These are phyloP conservation scores for Kuschelorhynchus macadamiae DNA, from an alignment of 2,888 invertebrate species.

Conservation along the genomic window DNA sequence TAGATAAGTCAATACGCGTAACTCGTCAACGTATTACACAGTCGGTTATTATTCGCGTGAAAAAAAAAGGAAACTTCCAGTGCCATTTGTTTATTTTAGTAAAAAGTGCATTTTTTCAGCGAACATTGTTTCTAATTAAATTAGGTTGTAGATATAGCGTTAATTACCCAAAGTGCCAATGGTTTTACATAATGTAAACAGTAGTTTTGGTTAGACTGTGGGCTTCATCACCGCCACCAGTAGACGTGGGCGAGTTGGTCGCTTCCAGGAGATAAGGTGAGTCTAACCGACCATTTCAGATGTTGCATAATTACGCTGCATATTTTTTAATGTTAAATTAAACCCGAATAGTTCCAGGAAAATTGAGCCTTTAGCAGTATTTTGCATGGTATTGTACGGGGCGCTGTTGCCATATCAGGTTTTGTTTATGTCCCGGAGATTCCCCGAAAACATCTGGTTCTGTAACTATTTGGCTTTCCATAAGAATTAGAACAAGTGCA, in stretches of 20 bases:
- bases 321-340: constrained; percentile 13
- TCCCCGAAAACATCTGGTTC: not conserved
- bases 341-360: constrained; percentile 30
- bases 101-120: not conserved
- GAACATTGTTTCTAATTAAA: not conserved
- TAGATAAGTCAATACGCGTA: too few relatives aligned
- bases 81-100: constrained; percentile 24
- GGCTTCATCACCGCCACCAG: too few relatives aligned
- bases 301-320: constrained; percentile 15
- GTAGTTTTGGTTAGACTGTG: constrained; percentile 33
- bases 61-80: constrained; percentile 13
- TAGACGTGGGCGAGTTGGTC: constrained; percentile 55
- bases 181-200: constrained; percentile 46
- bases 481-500: too few relatives aligned
- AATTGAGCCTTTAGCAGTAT: constrained; percentile 56
- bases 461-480: too few relatives aligned
- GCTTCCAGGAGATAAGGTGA: constrained; percentile 56
- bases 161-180: constrained; percentile 32
- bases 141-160: not conserved
- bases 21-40: too few relatives aligned
- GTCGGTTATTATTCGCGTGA: not conserved
- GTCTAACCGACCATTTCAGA: constrained; percentile 42
- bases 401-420: constrained; percentile 29
- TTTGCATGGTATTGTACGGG: constrained; percentile 67
- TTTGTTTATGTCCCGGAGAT: constrained; percentile 32